Base-by-base conservation (phyloP, 2,113 vertebrate genomes). In the Pachycephala philippinensis region DNA sequence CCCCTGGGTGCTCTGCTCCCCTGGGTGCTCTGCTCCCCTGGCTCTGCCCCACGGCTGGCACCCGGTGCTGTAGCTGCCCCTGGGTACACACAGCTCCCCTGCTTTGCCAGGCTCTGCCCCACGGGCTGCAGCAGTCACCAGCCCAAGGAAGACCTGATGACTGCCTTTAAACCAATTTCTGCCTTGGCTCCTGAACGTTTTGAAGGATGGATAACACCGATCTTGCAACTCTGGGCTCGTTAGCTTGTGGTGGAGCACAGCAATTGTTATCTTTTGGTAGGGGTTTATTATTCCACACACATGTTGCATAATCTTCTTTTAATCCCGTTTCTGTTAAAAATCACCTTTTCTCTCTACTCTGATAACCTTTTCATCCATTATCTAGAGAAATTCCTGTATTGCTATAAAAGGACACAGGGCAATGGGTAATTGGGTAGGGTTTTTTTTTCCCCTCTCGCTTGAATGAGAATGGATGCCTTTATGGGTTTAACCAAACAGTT, bases 331-430 rank as follows among this genome's bases (percentile, higher is more conserved):
- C 89, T 93, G 77, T 35, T 79, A 84, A 92, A 97, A 97, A 95
- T 96, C 95, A 97, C 96, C 94, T 96, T 97, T 97, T 96, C 78
- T 96, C 92, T 97, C 96, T 72, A 59, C 89, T 95, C 96, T 9
- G 84, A 96, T 97, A 97, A 97, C 97, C 96, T 96, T 94, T 96
- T 97, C 94, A 96, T 97, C 96, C 95, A 97, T 98, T 98, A 97
- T 95, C 96, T 97, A 60, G 60, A 84, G 89, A 95, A 96, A 96
- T 95, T 97, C 97, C 93, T 91, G 95, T 95, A 96, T 95, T 95
- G 47, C 97, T 98, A 88, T 87, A 50, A 97, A 97, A 97, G 95
- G 96, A 97, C 95, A 97, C 90, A 90, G 97, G 95, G 96, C 96
- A 97, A 65, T 94, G 84, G 81, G 92, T 98, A 97, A 97, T 97